These are phyloP conservation scores for Gracilinanus agilis DNA, from an alignment of 2,113 vertebrate genomes.

Conservation along the genomic window DNA sequence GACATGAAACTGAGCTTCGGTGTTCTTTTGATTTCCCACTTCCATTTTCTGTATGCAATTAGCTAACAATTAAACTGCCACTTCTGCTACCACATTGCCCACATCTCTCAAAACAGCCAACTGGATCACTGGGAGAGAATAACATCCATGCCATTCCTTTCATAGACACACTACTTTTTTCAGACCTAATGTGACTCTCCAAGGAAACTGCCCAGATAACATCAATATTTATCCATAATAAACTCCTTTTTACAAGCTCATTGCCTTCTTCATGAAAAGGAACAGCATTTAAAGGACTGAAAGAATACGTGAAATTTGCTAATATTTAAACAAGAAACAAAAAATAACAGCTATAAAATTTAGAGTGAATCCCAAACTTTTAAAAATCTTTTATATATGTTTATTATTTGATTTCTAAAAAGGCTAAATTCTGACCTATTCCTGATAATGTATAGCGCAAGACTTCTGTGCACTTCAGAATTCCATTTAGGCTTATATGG, in stretches of 20 bases:
- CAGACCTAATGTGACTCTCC: not conserved
- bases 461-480: not conserved
- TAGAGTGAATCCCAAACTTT: not conserved
- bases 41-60: not conserved
- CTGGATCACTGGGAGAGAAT: not conserved
- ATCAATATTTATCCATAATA: not conserved
- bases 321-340: not conserved
- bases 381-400: not conserved
- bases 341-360: not conserved
- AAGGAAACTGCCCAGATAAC: not conserved
- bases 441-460: slow-evolving; percentile 45
- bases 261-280: not conserved
- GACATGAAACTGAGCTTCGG: slow-evolving; percentile 21
- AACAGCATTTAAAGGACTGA: not conserved
- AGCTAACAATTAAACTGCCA: not conserved
- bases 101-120: not conserved
- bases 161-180: not conserved
- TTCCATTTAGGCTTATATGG: slow-evolving; percentile 39
- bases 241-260: not conserved
- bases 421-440: slow-evolving; percentile 26
- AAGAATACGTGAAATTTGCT: not conserved
- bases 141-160: not conserved
- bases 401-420: slow-evolving; percentile 35
- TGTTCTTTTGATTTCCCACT: not conserved
- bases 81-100: not conserved